Percentiles rank a stretch among this genome's conserved stretches.
Conservation (phyloP, 2,113 vertebrate species). For the Apteryx owenii region DNA sequence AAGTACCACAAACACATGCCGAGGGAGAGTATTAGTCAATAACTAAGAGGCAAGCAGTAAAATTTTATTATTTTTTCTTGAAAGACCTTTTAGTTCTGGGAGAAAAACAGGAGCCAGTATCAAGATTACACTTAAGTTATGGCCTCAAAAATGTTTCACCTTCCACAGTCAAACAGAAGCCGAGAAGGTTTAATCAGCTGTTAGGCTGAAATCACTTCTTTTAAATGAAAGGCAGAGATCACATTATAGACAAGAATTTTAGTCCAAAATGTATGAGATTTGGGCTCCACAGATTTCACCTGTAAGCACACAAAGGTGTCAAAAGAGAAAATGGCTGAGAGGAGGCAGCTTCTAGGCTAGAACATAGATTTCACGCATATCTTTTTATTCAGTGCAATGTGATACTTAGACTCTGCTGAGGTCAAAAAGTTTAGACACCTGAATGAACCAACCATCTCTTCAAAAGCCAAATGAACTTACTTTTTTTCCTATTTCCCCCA, state of each 20-base stretch:
- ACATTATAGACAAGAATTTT: background rate
- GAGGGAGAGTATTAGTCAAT: constrained; percentile 1
- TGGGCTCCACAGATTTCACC: background rate
- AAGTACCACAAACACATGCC: background rate
- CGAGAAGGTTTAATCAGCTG: background rate
- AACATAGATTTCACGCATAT: background rate
- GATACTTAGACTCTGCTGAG: background rate
- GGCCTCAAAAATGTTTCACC: background rate
- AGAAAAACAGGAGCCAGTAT: background rate
- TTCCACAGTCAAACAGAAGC: background rate
- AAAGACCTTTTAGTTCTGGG: background rate
- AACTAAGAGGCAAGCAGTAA: constrained; percentile 11
- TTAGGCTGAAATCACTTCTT: background rate
- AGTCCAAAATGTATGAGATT: background rate
- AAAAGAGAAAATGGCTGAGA: background rate
- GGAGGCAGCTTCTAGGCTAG: background rate
- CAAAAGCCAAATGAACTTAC: background rate
- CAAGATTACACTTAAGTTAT: background rate
- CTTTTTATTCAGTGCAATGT: background rate
- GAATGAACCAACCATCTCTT: background rate
- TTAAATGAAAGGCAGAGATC: background rate
- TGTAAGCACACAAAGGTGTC: background rate
- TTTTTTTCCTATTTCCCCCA: background rate
- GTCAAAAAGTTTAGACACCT: background rate
- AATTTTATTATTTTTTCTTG: constrained; percentile 4